Base-by-base conservation (phyloP, 2,888 invertebrate species). In the Arrhopalites spinosus region DNA sequence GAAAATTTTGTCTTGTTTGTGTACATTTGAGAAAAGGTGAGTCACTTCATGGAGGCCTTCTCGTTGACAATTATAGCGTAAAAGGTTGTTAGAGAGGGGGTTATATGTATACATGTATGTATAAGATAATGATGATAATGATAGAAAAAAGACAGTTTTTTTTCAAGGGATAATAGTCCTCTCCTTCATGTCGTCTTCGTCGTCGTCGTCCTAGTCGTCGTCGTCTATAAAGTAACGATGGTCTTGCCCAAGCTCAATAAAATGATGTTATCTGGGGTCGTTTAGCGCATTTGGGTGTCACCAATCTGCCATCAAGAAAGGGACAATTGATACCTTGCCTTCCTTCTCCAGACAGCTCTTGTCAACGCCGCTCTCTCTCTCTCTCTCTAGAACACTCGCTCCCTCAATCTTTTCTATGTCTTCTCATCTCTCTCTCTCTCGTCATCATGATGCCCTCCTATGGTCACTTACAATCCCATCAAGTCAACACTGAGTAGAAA, bases 261-360 rank as follows among this genome's bases (percentile, higher is more conserved):
- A 77, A 78, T 73, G 78, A 79, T 79, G 59, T 76, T 79, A 78
- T 78, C 78, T 27, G n/a, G 36, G 45, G 75, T 73, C 80, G 78
- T 80, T 80, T 80, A 78, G 78, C 80, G 78, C 78, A 78, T 76
- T 80, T 80, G 78, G 77, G 75, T 80, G 78, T 80, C 80, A 78
- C 78, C 80, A 78, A 80, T 78, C 76, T 11, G 78, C 77, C 80
- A 78, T 78, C 75, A 69, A 78, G 74, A 73, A 72, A 76, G 76
- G 75, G 11, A 78, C 78, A 80, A 80, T 77, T 78, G 80, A 78
- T 78, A 80, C 78, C 78, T 77, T 56, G n/a, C 70, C 70, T 36
- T 70, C 56, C 70, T 74, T 76, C 73, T 76, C 76, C 72, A 79
- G 79, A 79, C 79, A 79, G 78, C 53, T 75, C 75, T 73, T 78